A percentile compares a stretch with the other conserved stretches of the same genome.
Conservation (phyloP, 2,113 vertebrate genomes). For the Marmota flaviventris region DNA sequence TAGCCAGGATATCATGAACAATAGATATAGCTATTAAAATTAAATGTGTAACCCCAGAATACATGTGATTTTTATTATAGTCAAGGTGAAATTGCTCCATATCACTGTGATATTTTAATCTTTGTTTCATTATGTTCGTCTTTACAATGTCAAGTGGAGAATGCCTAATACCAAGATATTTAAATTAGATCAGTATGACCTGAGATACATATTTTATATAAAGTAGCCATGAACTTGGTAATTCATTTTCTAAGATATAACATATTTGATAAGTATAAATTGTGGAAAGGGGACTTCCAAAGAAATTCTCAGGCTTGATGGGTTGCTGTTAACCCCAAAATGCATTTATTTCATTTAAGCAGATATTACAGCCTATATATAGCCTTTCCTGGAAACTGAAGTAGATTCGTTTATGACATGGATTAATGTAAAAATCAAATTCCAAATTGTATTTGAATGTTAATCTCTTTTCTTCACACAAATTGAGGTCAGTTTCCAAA, state of each 20-base stretch:
- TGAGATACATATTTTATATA: background rate
- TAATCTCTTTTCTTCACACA: constrained; percentile 54
- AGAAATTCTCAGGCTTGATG: background rate
- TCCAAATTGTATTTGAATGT: constrained; percentile 60
- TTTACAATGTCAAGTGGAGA: constrained; percentile 25
- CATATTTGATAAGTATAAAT: background rate
- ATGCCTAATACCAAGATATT: constrained; percentile 38
- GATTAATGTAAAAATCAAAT: constrained; percentile 57
- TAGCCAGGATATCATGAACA: background rate
- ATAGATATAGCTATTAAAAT: background rate
- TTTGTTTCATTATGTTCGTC: constrained; percentile 3
- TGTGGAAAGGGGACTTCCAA: background rate
- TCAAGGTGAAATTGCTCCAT: background rate
- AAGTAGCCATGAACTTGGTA: background rate
- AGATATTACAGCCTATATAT: background rate
- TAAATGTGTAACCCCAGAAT: background rate
- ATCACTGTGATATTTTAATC: constrained; percentile 58
- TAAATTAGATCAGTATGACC: constrained; percentile 59
- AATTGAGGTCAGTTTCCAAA: constrained; percentile 57
- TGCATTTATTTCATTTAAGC: constrained; percentile 52
- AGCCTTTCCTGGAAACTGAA: constrained; percentile 52
- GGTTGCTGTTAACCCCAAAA: constrained; percentile 11
- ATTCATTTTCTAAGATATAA: constrained; percentile 29
- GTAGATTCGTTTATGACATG: constrained; percentile 47
- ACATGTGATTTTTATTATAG: background rate